These are phyloP conservation scores for Brachyistius frenatus DNA, from an alignment of 2,113 vertebrate species.

Conservation along the genomic window DNA sequence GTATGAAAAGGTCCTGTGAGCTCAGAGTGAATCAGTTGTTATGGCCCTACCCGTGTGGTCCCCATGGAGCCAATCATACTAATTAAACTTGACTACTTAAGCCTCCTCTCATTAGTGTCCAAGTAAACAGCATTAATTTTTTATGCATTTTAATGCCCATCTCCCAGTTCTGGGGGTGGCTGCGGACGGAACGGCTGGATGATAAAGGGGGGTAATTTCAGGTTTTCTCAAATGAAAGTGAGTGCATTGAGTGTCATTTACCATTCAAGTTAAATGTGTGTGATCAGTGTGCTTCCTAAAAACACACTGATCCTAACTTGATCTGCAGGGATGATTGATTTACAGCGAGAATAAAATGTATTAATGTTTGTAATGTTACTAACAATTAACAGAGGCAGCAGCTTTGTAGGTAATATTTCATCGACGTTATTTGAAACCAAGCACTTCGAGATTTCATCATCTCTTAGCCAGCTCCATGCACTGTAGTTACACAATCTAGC, in stretches of 20 bases:
- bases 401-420: constrained; percentile 18
- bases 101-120: constrained; percentile 89
- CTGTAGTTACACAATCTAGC: constrained; percentile 61
- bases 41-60: constrained; percentile 70
- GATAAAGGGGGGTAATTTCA: constrained; percentile 63
- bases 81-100: constrained; percentile 85
- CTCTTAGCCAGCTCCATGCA: constrained; percentile 35
- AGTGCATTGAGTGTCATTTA: constrained; percentile 52
- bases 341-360: background rate
- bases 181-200: constrained; percentile 45
- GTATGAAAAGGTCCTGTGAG: constrained; percentile 71
- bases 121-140: constrained; percentile 92
- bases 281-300: constrained; percentile 14
- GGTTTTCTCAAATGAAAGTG: constrained; percentile 50
- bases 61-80: constrained; percentile 77
- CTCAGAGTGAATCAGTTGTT: constrained; percentile 74
- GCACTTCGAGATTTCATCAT: constrained; percentile 34
- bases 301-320: background rate
- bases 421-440: constrained; percentile 38
- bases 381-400: background rate
- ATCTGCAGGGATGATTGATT: constrained; percentile 7
- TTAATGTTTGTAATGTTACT: constrained; percentile 6
- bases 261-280: constrained; percentile 56
- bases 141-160: constrained; percentile 93
- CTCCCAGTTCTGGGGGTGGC: constrained; percentile 81